These are phyloP conservation scores for Aeoliscus strigatus DNA, from an alignment of 2,797 vertebrate genomes.

Conservation along the genomic window DNA sequence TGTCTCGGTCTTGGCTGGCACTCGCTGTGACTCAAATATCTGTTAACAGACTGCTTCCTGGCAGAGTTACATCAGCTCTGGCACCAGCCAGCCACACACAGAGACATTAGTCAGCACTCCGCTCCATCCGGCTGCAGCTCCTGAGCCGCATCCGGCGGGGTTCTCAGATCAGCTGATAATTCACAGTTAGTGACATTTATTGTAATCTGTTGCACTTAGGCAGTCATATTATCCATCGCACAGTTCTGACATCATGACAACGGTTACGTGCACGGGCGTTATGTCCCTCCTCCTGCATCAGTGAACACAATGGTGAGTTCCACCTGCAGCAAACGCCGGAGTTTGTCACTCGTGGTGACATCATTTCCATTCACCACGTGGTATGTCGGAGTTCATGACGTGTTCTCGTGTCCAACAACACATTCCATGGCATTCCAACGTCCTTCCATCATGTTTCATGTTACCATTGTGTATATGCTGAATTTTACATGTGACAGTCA, in stretches of 20 bases:
- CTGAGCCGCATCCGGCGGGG: slow-evolving; percentile 35
- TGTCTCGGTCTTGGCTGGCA: slow-evolving; percentile 65
- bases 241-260: slow-evolving; percentile 2
- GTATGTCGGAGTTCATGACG: too few species aligned
- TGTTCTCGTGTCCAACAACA: too few species aligned
- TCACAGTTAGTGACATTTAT: slow-evolving; percentile 52
- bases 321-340: too few species aligned
- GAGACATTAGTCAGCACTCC: slow-evolving; percentile 77
- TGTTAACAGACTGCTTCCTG: slow-evolving; percentile 75
- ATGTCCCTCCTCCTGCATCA: slow-evolving; percentile 3
- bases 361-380: too few species aligned
- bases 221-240: slow-evolving; percentile 7
- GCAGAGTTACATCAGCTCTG: slow-evolving; percentile 76
- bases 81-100: slow-evolving; percentile 66
- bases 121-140: slow-evolving; percentile 46
- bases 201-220: slow-evolving; percentile 48
- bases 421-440: too few species aligned
- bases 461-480: too few species aligned
- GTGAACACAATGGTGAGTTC: neutral
- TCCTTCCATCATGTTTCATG: too few species aligned
- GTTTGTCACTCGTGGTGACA: too few species aligned
- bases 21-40: slow-evolving; percentile 65
- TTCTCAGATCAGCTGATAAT: slow-evolving; percentile 56
- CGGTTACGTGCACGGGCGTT: too few species aligned
- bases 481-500: too few species aligned